Conservation (phyloP, 2,797 vertebrate genomes). For the Crenuchus spilurus region DNA sequence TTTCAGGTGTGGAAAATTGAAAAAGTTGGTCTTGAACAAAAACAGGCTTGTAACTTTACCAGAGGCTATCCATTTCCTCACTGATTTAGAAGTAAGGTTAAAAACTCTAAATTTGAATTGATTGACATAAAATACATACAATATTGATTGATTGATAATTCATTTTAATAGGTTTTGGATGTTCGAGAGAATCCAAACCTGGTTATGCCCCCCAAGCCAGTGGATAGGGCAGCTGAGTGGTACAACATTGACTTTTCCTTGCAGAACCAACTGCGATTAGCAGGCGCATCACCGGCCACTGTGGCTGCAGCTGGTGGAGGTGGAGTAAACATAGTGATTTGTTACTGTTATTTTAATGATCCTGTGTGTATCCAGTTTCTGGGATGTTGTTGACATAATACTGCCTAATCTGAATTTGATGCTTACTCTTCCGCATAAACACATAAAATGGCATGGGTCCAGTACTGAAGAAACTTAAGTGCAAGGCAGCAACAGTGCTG, state of each 20-base stretch:
- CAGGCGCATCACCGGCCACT: constrained; percentile 91
- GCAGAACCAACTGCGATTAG: constrained; percentile 94
- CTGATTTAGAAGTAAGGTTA: constrained; percentile 84
- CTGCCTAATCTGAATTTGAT: no score
- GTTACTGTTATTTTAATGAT: background rate
- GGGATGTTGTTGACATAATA: background rate
- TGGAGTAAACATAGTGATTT: constrained; percentile 43
- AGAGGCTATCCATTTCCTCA: constrained; percentile 93
- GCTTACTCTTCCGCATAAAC: background rate
- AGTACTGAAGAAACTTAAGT: background rate
- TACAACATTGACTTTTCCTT: constrained; percentile 99
- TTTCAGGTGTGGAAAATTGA: constrained; percentile 91
- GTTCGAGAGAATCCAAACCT: constrained; percentile 95
- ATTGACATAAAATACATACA: no score
- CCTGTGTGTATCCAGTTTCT: background rate
- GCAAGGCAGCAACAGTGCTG: background rate
- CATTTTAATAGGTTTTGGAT: constrained; percentile 83
- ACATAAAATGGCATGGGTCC: background rate
- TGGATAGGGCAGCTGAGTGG: constrained; percentile 86
- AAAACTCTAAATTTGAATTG: background rate
- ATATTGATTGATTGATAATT: no score
- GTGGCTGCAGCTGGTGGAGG: constrained; percentile 90
- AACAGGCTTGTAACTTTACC: constrained; percentile 95
- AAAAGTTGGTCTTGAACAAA: constrained; percentile 95
- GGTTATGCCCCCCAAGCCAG: constrained; percentile 96